Percentiles rank a stretch among this genome's conserved stretches.
phyloP scores from a whole-genome alignment of 2,113 vertebrate species.

The Balaenoptera acutorostrata region DNA sequence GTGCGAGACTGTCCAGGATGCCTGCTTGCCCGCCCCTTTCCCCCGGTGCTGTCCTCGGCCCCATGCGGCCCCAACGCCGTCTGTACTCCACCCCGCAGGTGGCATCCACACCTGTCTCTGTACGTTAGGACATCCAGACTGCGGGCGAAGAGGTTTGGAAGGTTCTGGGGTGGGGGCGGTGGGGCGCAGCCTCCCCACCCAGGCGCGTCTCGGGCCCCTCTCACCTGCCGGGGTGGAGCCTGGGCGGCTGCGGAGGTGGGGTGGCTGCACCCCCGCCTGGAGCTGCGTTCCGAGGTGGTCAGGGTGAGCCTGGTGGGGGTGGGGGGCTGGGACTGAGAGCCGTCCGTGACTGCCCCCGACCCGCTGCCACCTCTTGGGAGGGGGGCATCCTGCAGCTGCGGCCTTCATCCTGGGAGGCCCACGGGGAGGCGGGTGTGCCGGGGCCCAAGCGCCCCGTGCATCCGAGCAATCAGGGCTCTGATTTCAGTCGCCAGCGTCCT shows the following conservation, averaged over 20 bases:
- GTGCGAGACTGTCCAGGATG: background rate
- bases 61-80: too few species aligned
- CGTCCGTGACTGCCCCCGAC: rapidly evolving
- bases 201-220: background rate
- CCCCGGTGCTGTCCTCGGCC: background rate
- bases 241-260: background rate
- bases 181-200: background rate
- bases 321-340: background rate
- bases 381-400: background rate
- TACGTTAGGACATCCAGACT: background rate
- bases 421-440: background rate
- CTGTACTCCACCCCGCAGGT: background rate
- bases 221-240: background rate
- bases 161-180: background rate
- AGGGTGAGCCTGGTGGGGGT: too few species aligned
- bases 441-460: rapidly evolving
- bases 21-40: too few species aligned
- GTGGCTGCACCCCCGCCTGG: background rate
- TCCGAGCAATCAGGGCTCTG: background rate
- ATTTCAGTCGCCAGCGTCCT: background rate
- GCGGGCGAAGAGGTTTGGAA: background rate
- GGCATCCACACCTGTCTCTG: background rate
- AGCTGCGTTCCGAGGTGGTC: background rate
- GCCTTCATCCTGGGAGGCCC: background rate
- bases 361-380: too few species aligned